Conservation (phyloP, 2,113 vertebrate species). For the Nycticryphes semicollaris region DNA sequence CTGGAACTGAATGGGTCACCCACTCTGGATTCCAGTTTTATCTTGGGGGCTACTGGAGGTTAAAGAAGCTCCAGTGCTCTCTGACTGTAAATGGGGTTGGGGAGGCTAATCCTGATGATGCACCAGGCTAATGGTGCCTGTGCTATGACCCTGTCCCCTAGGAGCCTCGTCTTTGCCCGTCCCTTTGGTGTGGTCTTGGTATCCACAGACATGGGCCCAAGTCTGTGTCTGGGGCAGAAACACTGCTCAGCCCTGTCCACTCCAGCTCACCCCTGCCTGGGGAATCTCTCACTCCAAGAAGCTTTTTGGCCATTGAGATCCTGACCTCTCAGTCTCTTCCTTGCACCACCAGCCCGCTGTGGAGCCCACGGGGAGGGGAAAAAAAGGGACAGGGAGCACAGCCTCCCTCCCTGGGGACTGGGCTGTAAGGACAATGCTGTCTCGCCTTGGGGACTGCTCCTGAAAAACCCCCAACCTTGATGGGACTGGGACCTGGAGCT, state of each 20-base stretch:
- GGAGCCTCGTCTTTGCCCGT: accelerated
- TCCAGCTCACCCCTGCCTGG: neutral
- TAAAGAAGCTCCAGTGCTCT: neutral
- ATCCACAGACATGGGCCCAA: neutral
- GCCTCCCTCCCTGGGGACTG: neutral
- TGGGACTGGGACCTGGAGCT: neutral
- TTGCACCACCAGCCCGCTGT: accelerated
- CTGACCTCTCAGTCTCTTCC: neutral
- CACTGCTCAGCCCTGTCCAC: neutral
- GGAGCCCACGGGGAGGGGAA: neutral
- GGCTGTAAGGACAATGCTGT: neutral
- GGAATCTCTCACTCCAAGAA: neutral
- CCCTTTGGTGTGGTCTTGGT: accelerated
- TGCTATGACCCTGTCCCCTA: neutral
- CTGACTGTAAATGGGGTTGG: neutral
- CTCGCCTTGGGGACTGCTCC: neutral
- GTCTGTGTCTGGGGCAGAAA: neutral
- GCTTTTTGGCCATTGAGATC: neutral
- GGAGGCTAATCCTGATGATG: neutral
- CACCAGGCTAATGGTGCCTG: neutral
- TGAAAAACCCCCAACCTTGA: accelerated
- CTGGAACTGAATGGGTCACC: neutral
- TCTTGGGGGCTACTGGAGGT: neutral
- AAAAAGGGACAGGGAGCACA: neutral
- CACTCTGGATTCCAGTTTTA: neutral